Evolutionary conservation across 2,797 vertebrate species (phyloP), one percentile per base, ranked within the genome.

Genomic region (Falco biarmicus): DNA sequence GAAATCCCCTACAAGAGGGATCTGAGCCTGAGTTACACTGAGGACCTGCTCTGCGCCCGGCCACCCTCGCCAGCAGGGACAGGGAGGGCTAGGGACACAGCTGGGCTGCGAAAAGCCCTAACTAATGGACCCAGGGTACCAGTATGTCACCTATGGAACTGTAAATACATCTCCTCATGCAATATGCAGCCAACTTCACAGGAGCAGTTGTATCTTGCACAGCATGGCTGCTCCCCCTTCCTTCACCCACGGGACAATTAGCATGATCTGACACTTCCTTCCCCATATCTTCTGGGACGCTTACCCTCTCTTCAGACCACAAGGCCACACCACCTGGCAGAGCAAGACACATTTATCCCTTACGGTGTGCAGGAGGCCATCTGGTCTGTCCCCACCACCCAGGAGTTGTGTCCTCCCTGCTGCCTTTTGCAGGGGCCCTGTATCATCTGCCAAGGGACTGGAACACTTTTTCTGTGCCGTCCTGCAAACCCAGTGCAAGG

Each of bases 181-280:
- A 75, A 22, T 16, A 26, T 28, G 28, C n/a, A 51, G 29, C 37
- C 1, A 0, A 24, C 43, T 80, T 65, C 4, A 5, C 64, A 76
- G 75, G 37, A 57, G 10, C 20, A 9, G 47, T 63, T 69, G 15
- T 31, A 39, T 47, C 37, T 51, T 65, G 28, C 32, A 77, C 47
- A 56, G 48, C 21, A 20, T 22, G 18, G 21, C 65, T 84, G n/a
- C 16, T 77, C 29, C 73, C 16, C 34, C 34, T 60, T 79, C 31
- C 51, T 32, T 66, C 1, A 0, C 29, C 41, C 18, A 29, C 1
- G 1, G n/a, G 32, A 81, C n/a, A 47, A 3, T 47, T 57, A 51
- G 12, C 16, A 81, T 47, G 41, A 65, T 29, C 15, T 80, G 47
- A 39, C 21, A 29, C 37, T 80, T 84, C 34, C 18, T 47, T 76